Conservation (phyloP, 2,113 vertebrate genomes). For the Rhadina sibilatrix region DNA sequence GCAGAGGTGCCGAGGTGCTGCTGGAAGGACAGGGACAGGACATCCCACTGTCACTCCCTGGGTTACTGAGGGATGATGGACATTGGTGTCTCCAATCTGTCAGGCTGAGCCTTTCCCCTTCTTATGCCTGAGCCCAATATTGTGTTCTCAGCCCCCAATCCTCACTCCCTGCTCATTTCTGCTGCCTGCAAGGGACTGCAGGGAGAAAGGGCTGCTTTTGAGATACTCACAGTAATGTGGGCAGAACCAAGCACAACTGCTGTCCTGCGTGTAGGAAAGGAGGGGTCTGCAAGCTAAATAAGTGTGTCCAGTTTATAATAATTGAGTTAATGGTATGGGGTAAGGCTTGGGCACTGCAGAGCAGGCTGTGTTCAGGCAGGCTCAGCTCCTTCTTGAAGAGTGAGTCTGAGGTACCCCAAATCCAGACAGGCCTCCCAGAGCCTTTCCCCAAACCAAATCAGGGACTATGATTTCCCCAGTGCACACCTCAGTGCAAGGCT, state of each 20-base stretch:
- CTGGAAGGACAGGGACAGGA: background rate
- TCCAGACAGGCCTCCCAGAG: background rate
- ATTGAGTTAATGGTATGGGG: background rate
- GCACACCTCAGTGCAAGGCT: fast-evolving
- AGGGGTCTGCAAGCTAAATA: background rate
- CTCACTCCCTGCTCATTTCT: background rate
- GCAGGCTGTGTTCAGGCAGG: background rate
- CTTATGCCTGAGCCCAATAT: background rate
- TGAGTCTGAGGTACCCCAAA: background rate
- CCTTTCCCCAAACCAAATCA: background rate
- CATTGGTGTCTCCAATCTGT: background rate
- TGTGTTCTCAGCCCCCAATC: background rate
- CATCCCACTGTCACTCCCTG: background rate
- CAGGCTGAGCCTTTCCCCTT: background rate
- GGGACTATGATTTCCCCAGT: background rate
- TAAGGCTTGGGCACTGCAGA: background rate
- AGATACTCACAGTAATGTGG: fast-evolving
- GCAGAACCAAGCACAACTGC: background rate
- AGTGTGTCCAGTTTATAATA: background rate
- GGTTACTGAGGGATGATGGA: background rate
- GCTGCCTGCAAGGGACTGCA: background rate
- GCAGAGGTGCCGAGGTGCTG: background rate
- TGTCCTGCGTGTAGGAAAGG: background rate
- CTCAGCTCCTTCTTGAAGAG: background rate
- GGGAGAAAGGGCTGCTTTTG: background rate